These are phyloP conservation scores for Diabrotica balteata DNA, from an alignment of 2,888 invertebrate genomes.

Conservation along the genomic window DNA sequence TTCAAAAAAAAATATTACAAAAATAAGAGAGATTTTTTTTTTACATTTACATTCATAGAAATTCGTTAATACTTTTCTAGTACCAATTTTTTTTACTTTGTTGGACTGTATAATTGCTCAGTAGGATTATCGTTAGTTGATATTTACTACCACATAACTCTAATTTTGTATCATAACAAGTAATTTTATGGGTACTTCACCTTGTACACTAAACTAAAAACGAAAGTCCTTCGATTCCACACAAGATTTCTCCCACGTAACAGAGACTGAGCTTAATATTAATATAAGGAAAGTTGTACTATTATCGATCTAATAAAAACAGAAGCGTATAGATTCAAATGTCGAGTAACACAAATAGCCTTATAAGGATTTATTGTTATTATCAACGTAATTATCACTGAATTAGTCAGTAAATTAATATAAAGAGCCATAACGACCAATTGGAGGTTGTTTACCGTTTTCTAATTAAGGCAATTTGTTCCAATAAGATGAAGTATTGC, in stretches of 20 bases:
- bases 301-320: background rate
- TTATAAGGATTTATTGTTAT: conserved; percentile 10
- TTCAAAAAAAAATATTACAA: too few species aligned
- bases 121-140: too few species aligned
- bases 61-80: too few species aligned
- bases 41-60: too few species aligned
- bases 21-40: too few species aligned
- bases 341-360: background rate
- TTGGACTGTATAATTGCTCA: too few species aligned
- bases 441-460: conserved; percentile 5
- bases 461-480: background rate
- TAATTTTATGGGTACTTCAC: too few species aligned
- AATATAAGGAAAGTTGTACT: background rate
- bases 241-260: background rate
- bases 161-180: too few species aligned
- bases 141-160: too few species aligned
- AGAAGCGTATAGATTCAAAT: background rate
- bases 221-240: background rate
- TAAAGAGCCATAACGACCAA: background rate
- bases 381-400: conserved; percentile 3
- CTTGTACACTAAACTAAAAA: background rate
- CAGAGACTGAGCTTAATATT: background rate
- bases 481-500: background rate
- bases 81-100: too few species aligned
- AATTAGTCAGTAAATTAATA: conserved; percentile 3